Evolutionary conservation across 2,888 invertebrate species (phyloP), one percentile per base, ranked within the genome.

Genomic region (Chrysotoxum bicinctum): DNA sequence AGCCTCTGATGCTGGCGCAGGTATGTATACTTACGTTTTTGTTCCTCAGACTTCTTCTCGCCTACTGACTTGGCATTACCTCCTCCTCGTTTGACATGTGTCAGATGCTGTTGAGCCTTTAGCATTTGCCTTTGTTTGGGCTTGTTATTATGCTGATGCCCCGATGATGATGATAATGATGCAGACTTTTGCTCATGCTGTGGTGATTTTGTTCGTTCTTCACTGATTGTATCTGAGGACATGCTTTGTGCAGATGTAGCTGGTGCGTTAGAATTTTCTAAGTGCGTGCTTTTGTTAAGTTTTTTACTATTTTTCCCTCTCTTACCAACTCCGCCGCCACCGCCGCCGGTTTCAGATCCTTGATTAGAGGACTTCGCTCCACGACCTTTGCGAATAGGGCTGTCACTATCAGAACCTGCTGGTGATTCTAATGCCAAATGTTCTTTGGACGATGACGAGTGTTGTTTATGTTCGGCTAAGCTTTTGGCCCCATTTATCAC

Each of bases 291-390:
- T 82, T 86, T 88, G 82, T 89, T 90, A 35, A 87, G 77, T 87
- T 90, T 90, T 87, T 90, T 91, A 88, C 90, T 90, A 86, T 88
- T 90, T 87, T 90, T 90, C 35, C 88, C 89, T 54, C 90, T 89
- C 89, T 90, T 90, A 88, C 89, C 89, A 68, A 88, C 87, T 54
- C 87, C 88, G 64, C 72, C 74, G n/a, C 89, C 89, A 62, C 88
- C 86, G 48, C 87, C 88, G 58, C 70, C 74, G n/a, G 70, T 32
- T 12, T 85, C 85, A 26, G 76, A 32, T 48, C 73, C 77, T 37
- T 75, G 69, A 62, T 73, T 68, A 54, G 85, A 81, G 58, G 82
- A 48, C 12, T 68, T 86, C 0, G 88, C 88, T 35, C 90, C 90
- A 30, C 91, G 90, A 10, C 89, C 89, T n/a, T 86, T 87, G 50